Evolutionary conservation across 2,797 vertebrate genomes (phyloP), one percentile per base, ranked within the genome.

Genomic region (Salarias fasciatus): DNA sequence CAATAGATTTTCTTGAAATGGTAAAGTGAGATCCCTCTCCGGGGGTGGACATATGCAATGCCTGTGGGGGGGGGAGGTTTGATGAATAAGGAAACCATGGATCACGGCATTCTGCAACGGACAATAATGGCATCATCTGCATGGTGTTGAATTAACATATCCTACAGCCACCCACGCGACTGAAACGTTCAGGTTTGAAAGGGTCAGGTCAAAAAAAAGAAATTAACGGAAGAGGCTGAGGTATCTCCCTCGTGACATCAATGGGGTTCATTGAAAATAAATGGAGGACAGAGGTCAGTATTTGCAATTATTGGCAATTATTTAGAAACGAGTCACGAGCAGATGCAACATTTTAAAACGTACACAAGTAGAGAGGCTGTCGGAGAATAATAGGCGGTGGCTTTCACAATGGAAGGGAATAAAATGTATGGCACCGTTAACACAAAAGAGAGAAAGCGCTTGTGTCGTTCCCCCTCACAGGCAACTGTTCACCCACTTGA

Each of bases 121-220:
- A 88, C 88, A 88, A 88, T 86, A 87, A 80, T 74, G 60, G 85
- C 86, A 88, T 91, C 77, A 87, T 88, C 81, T 84, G 84, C 78
- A 77, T 80, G 82, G 67, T 84, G 79, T 57, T 53, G 55, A 68
- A 91, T 90, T 90, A 85, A 83, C 85, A 85, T 86, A 83, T 75
- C 79, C 69, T 79, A 58, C 69, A 83, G 89, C 89, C 87, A 86
- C 88, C 86, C 86, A 88, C 81, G 65, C 83, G 75, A 91, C 87
- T 54, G 35, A 62, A 67, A 86, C 74, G 61, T 79, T 83, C 66
- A 75, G 33, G 64, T 75, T 65, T 80, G 79, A 88, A 81, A 67
- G 68, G 82, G 78, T 89, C 72, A 62, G 69, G 83, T 80, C 75
- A 63, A 68, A 63, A 68, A 63, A 58, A 72, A 72, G 38, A 83